Evolutionary conservation across 2,113 vertebrate species (phyloP), one percentile per base, ranked within the genome.

Genomic region (Macquaria ambigua): DNA sequence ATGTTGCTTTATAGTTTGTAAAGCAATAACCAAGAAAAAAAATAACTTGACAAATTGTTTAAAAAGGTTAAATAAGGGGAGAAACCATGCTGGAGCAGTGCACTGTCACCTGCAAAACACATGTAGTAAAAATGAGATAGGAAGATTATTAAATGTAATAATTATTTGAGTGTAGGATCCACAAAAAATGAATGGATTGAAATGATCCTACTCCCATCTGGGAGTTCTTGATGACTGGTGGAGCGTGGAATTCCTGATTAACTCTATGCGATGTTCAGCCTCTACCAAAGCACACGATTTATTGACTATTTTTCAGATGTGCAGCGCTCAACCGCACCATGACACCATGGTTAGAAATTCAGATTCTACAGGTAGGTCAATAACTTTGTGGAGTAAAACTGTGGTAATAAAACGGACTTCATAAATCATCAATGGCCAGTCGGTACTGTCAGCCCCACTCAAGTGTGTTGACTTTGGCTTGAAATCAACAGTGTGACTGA

Each of bases 401-500:
- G 50, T 10, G 64, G 62, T 72, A 37, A 80, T 82, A 48, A 88
- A 86, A 84, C 28, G 8, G 52, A 62, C 80, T 82, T 86, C 78
- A 79, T 81, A 75, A 81, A 63, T 79, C 72, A 83, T 87, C 70
- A 77, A 74, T 75, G 82, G 77, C 56, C 81, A 37, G 71, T 77
- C 46, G 28, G 68, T 11, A 15, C 74, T 77, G 88, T 88, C 89
- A 87, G 83, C 81, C n/a, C 61, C 61, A 20, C 73, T 87, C 71
- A 63, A 74, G 68, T 81, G 77, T 86, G 89, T 90, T 86, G 84
- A 82, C 86, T 91, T 82, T 85, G 79, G 87, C 89, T 87, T 79
- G 79, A 85, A 83, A 89, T 92, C 91, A 90, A 82, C 91, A 85
- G 81, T 87, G 86, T 89, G 89, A 90, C 77, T 71, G 77, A 62